These are phyloP conservation scores for Eupithecia subfuscata DNA, from an alignment of 2,888 invertebrate genomes.

Conservation along the genomic window DNA sequence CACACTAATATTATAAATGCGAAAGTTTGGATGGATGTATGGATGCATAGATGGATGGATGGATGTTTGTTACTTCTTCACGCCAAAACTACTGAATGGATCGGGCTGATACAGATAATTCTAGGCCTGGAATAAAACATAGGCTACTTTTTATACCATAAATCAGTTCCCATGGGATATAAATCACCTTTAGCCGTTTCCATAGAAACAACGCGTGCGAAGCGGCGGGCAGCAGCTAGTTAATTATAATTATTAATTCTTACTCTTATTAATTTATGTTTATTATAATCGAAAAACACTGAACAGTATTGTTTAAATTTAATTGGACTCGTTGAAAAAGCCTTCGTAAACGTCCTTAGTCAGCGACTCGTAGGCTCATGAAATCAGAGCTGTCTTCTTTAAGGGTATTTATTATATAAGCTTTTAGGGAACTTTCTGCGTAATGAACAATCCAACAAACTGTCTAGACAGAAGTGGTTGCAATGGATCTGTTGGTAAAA, in stretches of 20 bases:
- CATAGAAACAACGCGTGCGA: no score
- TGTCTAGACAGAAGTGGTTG: constrained; percentile 21
- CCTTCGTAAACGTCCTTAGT: neutral
- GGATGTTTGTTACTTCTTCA: no score
- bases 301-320: neutral
- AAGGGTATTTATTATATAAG: constrained; percentile 32
- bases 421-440: constrained; percentile 20
- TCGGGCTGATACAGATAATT: no score
- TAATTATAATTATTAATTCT: neutral
- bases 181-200: no score
- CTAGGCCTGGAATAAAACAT: no score
- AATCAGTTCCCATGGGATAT: no score
- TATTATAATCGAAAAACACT: neutral
- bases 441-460: constrained; percentile 27
- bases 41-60: no score
- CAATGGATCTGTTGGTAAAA: constrained; percentile 16
- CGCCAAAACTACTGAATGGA: no score
- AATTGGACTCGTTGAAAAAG: constrained; percentile 6
- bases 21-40: no score
- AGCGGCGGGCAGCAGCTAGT: no score
- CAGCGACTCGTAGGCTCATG: constrained; percentile 17
- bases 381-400: constrained; percentile 28
- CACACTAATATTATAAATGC: no score
- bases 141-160: no score
- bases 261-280: neutral